phyloP scores from a whole-genome alignment of 2,113 vertebrate genomes.

The Dermatemys mawii region DNA sequence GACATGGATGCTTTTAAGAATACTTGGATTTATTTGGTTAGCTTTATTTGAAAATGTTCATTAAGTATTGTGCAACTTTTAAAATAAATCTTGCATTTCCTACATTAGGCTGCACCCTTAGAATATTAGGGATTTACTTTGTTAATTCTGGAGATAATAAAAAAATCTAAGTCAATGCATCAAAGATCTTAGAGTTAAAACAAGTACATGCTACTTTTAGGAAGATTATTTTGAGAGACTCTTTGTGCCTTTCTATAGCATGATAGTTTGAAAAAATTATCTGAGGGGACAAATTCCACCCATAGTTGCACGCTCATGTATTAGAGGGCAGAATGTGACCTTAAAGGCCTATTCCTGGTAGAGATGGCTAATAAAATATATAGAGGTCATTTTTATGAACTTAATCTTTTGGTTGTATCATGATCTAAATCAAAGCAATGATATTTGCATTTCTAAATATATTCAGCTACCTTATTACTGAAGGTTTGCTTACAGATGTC shows the following conservation, averaged over 20 bases:
- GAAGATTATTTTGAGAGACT: neutral
- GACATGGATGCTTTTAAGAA: neutral
- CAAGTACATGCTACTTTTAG: neutral
- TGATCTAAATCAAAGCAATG: neutral
- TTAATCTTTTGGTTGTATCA: neutral
- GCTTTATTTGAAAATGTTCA: neutral
- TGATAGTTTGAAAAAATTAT: neutral
- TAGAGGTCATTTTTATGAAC: neutral
- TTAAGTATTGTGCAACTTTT: neutral
- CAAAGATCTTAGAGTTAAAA: neutral
- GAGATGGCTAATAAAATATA: neutral
- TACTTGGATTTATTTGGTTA: neutral
- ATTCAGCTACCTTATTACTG: neutral
- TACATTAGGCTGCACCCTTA: neutral
- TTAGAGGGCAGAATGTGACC: neutral
- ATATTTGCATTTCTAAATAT: constrained; percentile 10
- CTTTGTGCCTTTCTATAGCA: neutral
- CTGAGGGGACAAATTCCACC: neutral
- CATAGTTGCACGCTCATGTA: neutral
- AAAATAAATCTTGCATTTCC: neutral
- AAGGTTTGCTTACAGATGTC: neutral
- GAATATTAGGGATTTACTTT: neutral
- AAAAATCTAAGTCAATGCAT: neutral
- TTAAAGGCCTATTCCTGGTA: neutral
- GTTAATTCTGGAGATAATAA: neutral